phyloP scores from a whole-genome alignment of 1,140 invertebrate species.

The Drosophila albomicans region DNA sequence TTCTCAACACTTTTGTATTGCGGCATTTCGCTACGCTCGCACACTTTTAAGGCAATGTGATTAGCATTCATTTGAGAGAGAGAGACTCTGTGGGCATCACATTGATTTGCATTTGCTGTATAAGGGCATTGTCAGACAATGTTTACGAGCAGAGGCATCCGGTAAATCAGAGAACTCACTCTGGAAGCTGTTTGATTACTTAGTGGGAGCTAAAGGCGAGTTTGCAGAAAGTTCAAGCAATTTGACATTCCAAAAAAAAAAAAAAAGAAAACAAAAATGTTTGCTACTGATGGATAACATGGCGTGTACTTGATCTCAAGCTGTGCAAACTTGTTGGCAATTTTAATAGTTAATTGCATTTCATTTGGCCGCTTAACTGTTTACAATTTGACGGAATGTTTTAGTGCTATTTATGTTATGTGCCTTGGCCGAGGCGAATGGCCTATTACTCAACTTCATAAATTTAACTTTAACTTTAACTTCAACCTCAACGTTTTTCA shows the following conservation, averaged over 20 bases:
- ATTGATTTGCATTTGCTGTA: constrained; percentile 37
- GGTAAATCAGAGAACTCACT: constrained; percentile 13
- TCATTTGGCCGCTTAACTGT: constrained; percentile 16
- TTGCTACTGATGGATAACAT: constrained; percentile 17
- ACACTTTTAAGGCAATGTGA: constrained; percentile 39
- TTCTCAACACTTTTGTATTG: constrained; percentile 33
- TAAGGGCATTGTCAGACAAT: constrained; percentile 28
- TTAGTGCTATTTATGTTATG: constrained; percentile 6
- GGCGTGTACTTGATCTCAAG: constrained; percentile 29
- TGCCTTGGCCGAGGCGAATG: constrained; percentile 12
- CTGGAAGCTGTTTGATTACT: constrained; percentile 8
- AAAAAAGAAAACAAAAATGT: constrained; percentile 1
- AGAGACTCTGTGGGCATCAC: constrained; percentile 37
- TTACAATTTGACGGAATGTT: constrained; percentile 15
- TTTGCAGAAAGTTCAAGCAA: constrained; percentile 5
- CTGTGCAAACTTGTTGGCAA: constrained; percentile 20
- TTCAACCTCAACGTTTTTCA: constrained; percentile 40
- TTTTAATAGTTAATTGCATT: constrained; percentile 38
- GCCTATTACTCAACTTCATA: constrained; percentile 50
- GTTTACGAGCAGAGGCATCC: constrained; percentile 4
- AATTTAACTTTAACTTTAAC: constrained; percentile 34
- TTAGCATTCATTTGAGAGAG: constrained; percentile 43
- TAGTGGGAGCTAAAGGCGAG: not conserved
- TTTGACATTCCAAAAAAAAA: constrained; percentile 18
- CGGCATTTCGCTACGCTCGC: constrained; percentile 8